These are phyloP conservation scores for Fragum whitleyi DNA, from an alignment of 2,888 invertebrate genomes.

Conservation along the genomic window DNA sequence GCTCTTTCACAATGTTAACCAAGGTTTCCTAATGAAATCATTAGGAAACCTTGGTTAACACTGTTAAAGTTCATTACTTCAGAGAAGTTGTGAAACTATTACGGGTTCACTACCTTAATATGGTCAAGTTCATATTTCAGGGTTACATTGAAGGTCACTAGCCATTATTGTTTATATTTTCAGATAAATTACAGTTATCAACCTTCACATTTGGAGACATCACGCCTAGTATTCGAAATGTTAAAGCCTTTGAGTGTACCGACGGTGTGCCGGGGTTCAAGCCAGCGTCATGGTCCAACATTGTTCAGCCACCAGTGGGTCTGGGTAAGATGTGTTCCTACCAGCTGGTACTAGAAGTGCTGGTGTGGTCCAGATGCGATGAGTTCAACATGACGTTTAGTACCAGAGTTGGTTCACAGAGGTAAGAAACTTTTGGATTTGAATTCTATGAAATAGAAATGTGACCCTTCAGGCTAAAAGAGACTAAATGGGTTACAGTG, in stretches of 20 bases:
- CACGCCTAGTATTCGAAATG: slow-evolving; percentile 84
- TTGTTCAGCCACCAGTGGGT: slow-evolving; percentile 80
- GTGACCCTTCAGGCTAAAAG: too few relatives aligned
- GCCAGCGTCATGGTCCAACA: slow-evolving; percentile 80
- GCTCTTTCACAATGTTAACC: too few relatives aligned
- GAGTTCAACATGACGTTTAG: slow-evolving; percentile 87
- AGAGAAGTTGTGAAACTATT: too few relatives aligned
- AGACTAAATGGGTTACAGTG: too few relatives aligned
- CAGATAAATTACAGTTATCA: slow-evolving; percentile 86
- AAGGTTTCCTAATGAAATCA: too few relatives aligned
- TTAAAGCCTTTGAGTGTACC: slow-evolving; percentile 84
- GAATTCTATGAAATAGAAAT: too few relatives aligned
- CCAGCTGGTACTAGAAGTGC: slow-evolving; percentile 86
- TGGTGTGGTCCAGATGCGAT: slow-evolving; percentile 86
- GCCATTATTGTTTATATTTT: too few relatives aligned
- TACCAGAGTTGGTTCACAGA: slow-evolving; percentile 82
- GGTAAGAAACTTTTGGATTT: slow-evolving; percentile 50
- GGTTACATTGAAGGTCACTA: too few relatives aligned
- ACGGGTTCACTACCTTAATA: too few relatives aligned
- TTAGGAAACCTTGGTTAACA: too few relatives aligned
- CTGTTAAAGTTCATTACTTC: too few relatives aligned
- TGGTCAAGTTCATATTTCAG: too few relatives aligned
- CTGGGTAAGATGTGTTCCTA: slow-evolving; percentile 83
- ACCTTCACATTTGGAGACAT: slow-evolving; percentile 86
- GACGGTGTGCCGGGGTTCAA: slow-evolving; percentile 82